Conservation (phyloP, 2,797 vertebrate species). For the Cirrhinus molitorella region DNA sequence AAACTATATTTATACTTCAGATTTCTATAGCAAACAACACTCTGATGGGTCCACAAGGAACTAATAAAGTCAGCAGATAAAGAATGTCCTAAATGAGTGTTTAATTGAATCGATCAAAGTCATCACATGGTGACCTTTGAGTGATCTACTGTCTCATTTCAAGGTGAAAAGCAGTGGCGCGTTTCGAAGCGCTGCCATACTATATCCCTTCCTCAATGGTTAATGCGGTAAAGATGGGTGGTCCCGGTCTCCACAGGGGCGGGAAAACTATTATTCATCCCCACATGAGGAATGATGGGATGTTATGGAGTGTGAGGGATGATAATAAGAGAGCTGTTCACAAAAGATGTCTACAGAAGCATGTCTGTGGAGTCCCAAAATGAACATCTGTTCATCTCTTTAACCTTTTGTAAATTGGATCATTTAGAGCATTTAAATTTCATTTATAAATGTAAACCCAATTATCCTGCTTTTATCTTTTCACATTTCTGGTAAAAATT, state of each 20-base stretch:
- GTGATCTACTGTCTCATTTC: slow-evolving; percentile 21
- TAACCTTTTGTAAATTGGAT: slow-evolving; percentile 4
- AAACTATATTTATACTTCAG: background rate
- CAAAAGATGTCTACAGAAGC: background rate
- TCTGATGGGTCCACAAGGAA: background rate
- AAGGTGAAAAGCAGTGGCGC: slow-evolving; percentile 36
- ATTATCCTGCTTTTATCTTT: slow-evolving; percentile 12
- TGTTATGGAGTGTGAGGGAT: slow-evolving; percentile 17
- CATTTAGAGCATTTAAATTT: background rate
- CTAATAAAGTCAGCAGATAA: background rate
- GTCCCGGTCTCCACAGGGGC: slow-evolving; percentile 23
- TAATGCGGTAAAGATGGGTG: slow-evolving; percentile 42
- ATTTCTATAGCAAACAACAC: background rate
- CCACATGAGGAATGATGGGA: slow-evolving; percentile 39
- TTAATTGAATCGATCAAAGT: slow-evolving; percentile 29
- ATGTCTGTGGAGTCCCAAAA: background rate
- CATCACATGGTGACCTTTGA: background rate
- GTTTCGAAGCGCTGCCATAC: slow-evolving; percentile 2
- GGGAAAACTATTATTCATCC: slow-evolving; percentile 47
- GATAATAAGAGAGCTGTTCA: slow-evolving; percentile 35
- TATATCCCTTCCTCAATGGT: background rate
- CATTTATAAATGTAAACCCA: slow-evolving; percentile 24
- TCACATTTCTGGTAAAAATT: background rate
- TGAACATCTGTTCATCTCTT: slow-evolving; percentile 5
- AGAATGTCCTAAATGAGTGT: slow-evolving; percentile 15